phyloP scores from a whole-genome alignment of 1,140 invertebrate species.

The Elysia chlorotica region DNA sequence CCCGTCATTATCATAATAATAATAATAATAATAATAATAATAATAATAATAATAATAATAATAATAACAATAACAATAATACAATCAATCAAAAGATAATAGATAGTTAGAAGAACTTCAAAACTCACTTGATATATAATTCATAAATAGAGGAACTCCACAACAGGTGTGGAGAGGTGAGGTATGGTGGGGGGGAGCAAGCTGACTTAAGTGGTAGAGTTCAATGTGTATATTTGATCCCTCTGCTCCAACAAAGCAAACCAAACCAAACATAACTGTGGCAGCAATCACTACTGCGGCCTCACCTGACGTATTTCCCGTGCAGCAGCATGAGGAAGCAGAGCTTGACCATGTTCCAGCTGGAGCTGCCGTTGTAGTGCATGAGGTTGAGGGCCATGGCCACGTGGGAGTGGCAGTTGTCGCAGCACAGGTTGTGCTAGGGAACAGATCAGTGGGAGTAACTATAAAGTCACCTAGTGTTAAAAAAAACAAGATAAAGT shows the following conservation, averaged over 20 bases:
- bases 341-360: conserved; percentile 94
- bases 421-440: conserved; percentile 93
- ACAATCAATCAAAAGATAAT: background rate
- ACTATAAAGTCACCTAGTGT: conserved; percentile 29
- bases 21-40: no score
- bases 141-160: background rate
- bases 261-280: background rate
- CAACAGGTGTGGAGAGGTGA: background rate
- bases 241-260: background rate
- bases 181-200: no score
- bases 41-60: no score
- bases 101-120: background rate
- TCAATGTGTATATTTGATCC: no score
- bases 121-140: background rate
- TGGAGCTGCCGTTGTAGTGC: conserved; percentile 77
- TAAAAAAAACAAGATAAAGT: no score
- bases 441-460: conserved; percentile 14
- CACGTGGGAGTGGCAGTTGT: conserved; percentile 99
- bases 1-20: background rate
- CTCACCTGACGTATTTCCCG: conserved; percentile 84
- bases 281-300: background rate
- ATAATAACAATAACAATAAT: no score
- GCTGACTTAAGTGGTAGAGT: no score
- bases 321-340: conserved; percentile 78
- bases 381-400: conserved; percentile 93